Percentiles rank a stretch among this genome's conserved stretches.
Evolutionary conservation across 2,113 vertebrate species (phyloP).

Genomic region (Alligator mississippiensis): DNA sequence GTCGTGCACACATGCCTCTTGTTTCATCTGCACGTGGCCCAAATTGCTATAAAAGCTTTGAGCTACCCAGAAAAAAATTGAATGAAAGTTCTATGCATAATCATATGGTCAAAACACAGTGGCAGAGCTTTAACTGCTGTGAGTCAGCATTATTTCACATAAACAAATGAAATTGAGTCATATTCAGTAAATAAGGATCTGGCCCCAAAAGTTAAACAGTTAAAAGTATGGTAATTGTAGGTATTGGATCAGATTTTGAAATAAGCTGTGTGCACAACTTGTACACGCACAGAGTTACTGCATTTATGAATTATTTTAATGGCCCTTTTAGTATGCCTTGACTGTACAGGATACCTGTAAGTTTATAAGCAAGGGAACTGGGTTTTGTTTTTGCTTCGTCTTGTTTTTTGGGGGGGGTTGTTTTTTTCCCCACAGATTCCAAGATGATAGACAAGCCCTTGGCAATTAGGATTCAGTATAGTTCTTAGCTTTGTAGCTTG

Average conservation of each 20-base stretch:
- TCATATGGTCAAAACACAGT: too few relatives aligned
- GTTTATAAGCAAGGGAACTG: not conserved
- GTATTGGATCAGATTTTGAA: not conserved
- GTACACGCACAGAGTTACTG: not conserved
- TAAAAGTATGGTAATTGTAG: not conserved
- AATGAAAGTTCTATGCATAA: not conserved
- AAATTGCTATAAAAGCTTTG: not conserved
- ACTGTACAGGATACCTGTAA: conserved; percentile 1
- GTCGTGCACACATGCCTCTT: too few relatives aligned
- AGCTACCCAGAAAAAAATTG: not conserved
- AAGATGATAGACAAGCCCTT: not conserved
- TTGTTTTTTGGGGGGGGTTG: too few relatives aligned
- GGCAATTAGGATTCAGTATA: not conserved
- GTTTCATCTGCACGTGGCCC: too few relatives aligned
- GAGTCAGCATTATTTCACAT: not conserved
- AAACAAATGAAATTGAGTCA: not conserved
- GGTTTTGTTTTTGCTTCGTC: too few relatives aligned
- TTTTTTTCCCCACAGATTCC: not conserved
- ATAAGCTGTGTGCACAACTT: not conserved
- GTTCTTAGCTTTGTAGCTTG: not conserved
- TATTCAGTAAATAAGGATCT: not conserved
- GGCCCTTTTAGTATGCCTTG: not conserved
- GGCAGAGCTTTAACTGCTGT: not conserved
- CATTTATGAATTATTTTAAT: not conserved
- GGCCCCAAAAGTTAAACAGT: not conserved